Evolutionary conservation across 2,797 vertebrate species (phyloP), one percentile per base, ranked within the genome.

Genomic region (Rhynchotus rufescens): DNA sequence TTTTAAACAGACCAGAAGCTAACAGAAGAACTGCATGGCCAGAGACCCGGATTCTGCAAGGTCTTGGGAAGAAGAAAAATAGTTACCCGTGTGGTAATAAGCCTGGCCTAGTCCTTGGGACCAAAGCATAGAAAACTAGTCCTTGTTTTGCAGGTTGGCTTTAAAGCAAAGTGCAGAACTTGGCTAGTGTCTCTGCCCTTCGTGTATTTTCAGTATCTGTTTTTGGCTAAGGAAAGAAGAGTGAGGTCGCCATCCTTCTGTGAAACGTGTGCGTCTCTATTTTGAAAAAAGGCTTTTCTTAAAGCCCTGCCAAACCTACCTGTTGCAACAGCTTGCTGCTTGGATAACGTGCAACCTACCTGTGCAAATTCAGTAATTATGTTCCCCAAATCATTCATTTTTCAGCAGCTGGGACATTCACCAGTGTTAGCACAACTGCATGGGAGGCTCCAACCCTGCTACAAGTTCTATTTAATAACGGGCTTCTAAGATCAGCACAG

Each of bases 391-490:
- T 0, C 5, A 9, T 7, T 6, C 7, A 14, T 21, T 51, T 52
- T 45, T 25, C 34, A 12, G 49, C 5, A 38, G 44, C n/a, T 5
- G 67, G 30, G 77, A 23, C 38, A 8, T 2, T 47, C 32, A 17
- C 9, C 25, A 22, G 44, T 3, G 26, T 4, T 17, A 19, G 49
- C 26, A 10, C 2, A 19, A 49, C 62, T 56, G 74, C 47, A 22
- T 1, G 4, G 47, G 56, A 45, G 19, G 60, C 68, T 49, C 38
- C 80, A 13, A 42, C 42, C 26, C 67, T 62, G 45, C 5, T 1
- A 5, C 60, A 64, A 0, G 0, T 7, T 8, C 2, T 10, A 3
- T 4, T n/a, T 54, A n/a, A 10, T 6, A 77, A 52, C 0, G 2
- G 38, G 19, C 17, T 80, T 49, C 69, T 23, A 49, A 49, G 54